Percentiles rank a stretch among this genome's conserved stretches.
Evolutionary conservation across 2,888 invertebrate genomes (phyloP).

Genomic region (Agonopterix subpropinquella): DNA sequence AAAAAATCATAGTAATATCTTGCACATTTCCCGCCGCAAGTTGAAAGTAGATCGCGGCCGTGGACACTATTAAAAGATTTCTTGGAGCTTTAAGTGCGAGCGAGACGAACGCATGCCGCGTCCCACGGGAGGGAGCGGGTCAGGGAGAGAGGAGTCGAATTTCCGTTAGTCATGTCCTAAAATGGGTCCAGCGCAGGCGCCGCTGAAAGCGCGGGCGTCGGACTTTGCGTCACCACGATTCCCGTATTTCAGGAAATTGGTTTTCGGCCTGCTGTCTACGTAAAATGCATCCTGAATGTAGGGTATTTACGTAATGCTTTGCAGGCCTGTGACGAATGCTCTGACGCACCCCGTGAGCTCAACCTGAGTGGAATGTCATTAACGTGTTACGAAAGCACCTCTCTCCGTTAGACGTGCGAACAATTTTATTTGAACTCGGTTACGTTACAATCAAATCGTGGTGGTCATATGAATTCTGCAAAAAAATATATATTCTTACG

Average conservation of each 20-base stretch:
- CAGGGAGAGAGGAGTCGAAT: slow-evolving; percentile 76
- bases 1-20: slow-evolving; percentile 37
- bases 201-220: slow-evolving; percentile 74
- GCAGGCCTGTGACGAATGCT: slow-evolving; percentile 49
- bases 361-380: slow-evolving; percentile 61
- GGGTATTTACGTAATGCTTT: slow-evolving; percentile 33
- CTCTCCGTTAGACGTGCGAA: slow-evolving; percentile 28
- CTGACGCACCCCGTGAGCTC: slow-evolving; percentile 57
- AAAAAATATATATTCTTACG: neutral
- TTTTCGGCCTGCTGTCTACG: slow-evolving; percentile 38
- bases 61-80: slow-evolving; percentile 78
- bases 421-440: slow-evolving; percentile 29
- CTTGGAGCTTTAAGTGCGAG: slow-evolving; percentile 72
- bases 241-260: slow-evolving; percentile 71
- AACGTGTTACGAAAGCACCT: slow-evolving; percentile 53
- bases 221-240: slow-evolving; percentile 70
- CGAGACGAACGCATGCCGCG: slow-evolving; percentile 53
- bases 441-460: slow-evolving; percentile 3
- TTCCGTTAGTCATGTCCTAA: slow-evolving; percentile 84
- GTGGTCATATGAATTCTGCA: neutral
- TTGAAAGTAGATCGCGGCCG: slow-evolving; percentile 76
- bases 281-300: slow-evolving; percentile 47
- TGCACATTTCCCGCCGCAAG: slow-evolving; percentile 68
- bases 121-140: slow-evolving; percentile 68
- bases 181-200: slow-evolving; percentile 79